Evolutionary conservation across 2,888 invertebrate genomes (phyloP).

Genomic region (Entomobrya multifasciata): DNA sequence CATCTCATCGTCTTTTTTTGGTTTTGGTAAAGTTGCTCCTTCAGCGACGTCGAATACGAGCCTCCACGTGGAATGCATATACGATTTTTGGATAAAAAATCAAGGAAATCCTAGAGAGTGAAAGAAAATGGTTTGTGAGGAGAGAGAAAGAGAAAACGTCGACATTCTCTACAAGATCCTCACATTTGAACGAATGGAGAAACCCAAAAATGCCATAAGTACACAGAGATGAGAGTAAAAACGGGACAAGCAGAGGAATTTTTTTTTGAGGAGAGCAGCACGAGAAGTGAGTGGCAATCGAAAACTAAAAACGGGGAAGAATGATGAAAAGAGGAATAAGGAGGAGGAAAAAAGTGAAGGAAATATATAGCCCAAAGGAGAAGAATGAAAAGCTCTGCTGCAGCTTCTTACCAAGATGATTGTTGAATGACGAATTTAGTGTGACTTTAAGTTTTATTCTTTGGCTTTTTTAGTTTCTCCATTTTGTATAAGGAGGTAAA

Average conservation of each 20-base stretch:
- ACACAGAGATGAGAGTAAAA: conserved; percentile 45
- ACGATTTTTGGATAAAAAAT: conserved; percentile 42
- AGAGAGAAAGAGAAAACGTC: conserved; percentile 43
- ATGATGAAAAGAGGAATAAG: conserved; percentile 52
- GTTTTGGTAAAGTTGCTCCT: conserved; percentile 23
- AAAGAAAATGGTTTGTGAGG: conserved; percentile 15
- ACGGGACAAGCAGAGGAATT: conserved; percentile 36
- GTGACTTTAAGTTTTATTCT: conserved; percentile 48
- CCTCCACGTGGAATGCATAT: conserved; percentile 63
- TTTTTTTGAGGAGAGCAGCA: conserved; percentile 29
- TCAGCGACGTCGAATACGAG: background rate
- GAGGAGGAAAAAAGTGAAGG: conserved; percentile 49
- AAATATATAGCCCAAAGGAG: conserved; percentile 46
- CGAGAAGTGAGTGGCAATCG: conserved; percentile 45
- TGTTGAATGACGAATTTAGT: conserved; percentile 59
- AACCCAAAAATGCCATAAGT: conserved; percentile 57
- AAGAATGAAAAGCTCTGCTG: conserved; percentile 42
- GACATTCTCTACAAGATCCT: conserved; percentile 24
- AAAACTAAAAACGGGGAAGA: conserved; percentile 47
- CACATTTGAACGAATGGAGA: conserved; percentile 27
- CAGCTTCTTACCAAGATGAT: conserved; percentile 42
- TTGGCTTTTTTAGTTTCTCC: conserved; percentile 25
- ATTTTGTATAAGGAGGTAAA: background rate
- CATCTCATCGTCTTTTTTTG: conserved; percentile 21
- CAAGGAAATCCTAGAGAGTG: conserved; percentile 50